Base-by-base conservation (phyloP, 1,140 invertebrate species). In the Steinernema feltiae region DNA sequence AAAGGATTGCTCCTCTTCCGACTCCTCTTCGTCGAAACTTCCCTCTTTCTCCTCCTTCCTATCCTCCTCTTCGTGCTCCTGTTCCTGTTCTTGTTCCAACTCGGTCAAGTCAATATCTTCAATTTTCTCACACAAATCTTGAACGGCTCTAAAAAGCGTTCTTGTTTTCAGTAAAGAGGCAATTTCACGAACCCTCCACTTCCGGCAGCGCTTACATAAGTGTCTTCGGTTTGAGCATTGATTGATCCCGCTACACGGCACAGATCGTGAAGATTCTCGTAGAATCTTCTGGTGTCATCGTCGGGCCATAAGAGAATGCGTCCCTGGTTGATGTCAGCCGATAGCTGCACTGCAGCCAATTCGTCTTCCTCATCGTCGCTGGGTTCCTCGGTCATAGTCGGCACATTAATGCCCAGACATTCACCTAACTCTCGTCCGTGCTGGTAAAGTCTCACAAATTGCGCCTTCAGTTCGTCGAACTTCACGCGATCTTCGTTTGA, bases 321-420 rank as follows among this genome's bases (percentile, higher is more conserved):
- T 17, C 78, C 78, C 41, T 79, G 75, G 0, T 69, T 72, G 30
- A 41, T 73, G 35, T 29, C 27, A n/a, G 27, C 72, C 12, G 32
- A 32, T 70, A 41, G 72, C 70, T 73, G 75, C 31, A 76, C 30
- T 24, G 69, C 73, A 17, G 78, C 78, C 0, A 29, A 24, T 48
- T 79, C 78, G 29, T 76, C 76, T 27, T 78, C 76, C 46, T 79
- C 78, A 70, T 79, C 76, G n/a, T 78, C 78, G 70, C 78, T 79
- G 18, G 75, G 71, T 70, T 79, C 78, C 48, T 79, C 76, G 15
- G 73, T 72, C 53, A 78, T 32, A 18, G 53, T 53, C 32, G 70
- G 73, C 71, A 79, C 46, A 18, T 73, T 1, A 3, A 70, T 2
- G 12, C 75, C 78, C 1, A 73, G 32, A 1, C 32, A 32, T 48